Conservation (phyloP, 1,140 invertebrate genomes). For the Drosophila serrata region DNA sequence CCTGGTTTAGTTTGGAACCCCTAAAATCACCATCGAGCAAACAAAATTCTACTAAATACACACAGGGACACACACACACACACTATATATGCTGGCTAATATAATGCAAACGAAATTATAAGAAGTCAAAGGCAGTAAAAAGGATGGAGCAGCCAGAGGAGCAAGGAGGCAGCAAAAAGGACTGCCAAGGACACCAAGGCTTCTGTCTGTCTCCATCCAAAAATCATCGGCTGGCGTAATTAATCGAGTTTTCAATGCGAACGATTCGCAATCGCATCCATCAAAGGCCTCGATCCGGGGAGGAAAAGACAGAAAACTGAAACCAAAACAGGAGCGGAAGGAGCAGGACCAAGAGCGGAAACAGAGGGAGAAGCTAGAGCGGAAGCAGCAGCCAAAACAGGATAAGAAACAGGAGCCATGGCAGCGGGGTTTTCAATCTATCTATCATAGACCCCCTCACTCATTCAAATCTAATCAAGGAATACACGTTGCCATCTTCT, state of each 20-base stretch:
- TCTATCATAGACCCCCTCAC: constrained; percentile 62
- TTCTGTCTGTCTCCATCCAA: constrained; percentile 4
- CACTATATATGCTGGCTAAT: constrained; percentile 11
- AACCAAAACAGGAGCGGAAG: neutral
- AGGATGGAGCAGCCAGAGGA: neutral
- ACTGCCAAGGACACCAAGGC: constrained; percentile 9
- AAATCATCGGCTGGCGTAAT: constrained; percentile 44
- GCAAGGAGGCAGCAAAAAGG: neutral
- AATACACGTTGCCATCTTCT: constrained; percentile 58
- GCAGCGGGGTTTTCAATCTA: constrained; percentile 35
- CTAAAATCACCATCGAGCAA: constrained; percentile 48
- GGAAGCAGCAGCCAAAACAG: neutral
- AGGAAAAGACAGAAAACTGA: neutral
- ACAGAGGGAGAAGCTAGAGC: neutral
- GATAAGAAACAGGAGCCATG: constrained; percentile 22
- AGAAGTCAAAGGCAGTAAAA: constrained; percentile 32
- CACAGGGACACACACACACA: neutral
- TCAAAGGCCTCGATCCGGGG: constrained; percentile 31
- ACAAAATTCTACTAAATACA: constrained; percentile 44
- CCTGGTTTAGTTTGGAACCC: constrained; percentile 26
- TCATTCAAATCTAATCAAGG: constrained; percentile 73
- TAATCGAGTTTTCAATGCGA: constrained; percentile 54
- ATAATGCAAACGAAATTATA: constrained; percentile 54
- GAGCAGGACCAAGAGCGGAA: neutral
- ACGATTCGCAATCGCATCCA: constrained; percentile 52